Evolutionary conservation across 2,888 invertebrate species (phyloP).

Genomic region (Danaus chrysippus): DNA sequence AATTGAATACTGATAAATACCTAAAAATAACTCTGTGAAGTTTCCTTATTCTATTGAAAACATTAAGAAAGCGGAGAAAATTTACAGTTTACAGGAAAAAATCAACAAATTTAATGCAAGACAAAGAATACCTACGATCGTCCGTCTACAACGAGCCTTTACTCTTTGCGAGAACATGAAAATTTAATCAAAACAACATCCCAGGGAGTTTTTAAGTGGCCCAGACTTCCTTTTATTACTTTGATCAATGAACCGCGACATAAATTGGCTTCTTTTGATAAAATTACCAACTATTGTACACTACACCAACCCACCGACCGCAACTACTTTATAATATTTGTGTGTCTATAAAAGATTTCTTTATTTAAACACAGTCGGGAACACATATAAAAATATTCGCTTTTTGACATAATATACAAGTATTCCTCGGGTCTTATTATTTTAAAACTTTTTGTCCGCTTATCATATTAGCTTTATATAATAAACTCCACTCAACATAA

Average conservation of each 20-base stretch:
- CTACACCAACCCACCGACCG: constrained; percentile 8
- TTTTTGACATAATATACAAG: too few relatives aligned
- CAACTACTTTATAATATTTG: constrained; percentile 15
- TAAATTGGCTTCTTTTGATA: constrained; percentile 41
- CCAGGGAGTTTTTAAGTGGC: constrained; percentile 37
- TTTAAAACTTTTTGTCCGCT: too few relatives aligned
- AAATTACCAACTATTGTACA: constrained; percentile 35
- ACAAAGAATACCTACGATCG: constrained; percentile 13
- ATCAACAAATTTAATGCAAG: constrained; percentile 13
- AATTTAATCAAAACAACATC: constrained; percentile 53
- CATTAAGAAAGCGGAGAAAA: constrained; percentile 15
- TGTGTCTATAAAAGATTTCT: neutral
- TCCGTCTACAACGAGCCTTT: constrained; percentile 13
- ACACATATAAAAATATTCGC: too few relatives aligned
- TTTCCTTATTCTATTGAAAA: constrained; percentile 1
- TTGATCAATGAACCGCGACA: constrained; percentile 46
- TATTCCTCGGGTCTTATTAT: too few relatives aligned
- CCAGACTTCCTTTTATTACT: constrained; percentile 41
- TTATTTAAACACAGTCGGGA: neutral
- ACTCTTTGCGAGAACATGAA: constrained; percentile 37
- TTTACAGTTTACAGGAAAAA: constrained; percentile 8
- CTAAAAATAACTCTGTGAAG: neutral
- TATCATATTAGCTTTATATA: too few relatives aligned
- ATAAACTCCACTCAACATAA: neutral
- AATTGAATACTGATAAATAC: too few relatives aligned